Conservation (phyloP, 53 echinoderm and acorn worm genomes). For the Patiria pectinifera region DNA sequence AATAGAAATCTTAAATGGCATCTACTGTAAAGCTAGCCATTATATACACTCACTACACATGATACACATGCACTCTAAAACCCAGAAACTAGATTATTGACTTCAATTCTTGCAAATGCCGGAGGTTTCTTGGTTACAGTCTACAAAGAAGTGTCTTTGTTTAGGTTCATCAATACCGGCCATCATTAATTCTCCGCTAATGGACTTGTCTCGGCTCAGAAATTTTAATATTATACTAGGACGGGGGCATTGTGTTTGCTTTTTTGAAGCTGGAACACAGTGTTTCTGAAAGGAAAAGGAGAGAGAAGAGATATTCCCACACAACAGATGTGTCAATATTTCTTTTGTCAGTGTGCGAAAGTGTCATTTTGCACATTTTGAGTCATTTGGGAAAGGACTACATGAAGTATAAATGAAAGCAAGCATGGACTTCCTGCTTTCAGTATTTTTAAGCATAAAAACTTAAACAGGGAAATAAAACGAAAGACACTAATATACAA, state of each 20-base stretch:
- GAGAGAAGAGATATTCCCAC: background rate
- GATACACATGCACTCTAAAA: background rate
- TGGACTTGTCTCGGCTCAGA: constrained; percentile 34
- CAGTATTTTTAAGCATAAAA: background rate
- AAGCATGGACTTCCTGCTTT: constrained; percentile 18
- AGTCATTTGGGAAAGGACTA: background rate
- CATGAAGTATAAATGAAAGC: background rate
- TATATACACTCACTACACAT: background rate
- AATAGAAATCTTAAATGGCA: background rate
- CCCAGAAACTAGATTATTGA: constrained; percentile 17
- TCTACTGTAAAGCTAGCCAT: background rate
- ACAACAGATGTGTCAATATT: constrained; percentile 14
- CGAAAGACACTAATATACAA: background rate
- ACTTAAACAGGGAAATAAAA: background rate
- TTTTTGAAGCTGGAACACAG: background rate
- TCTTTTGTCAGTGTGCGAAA: background rate
- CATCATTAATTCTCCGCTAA: constrained; percentile 58
- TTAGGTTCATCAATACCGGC: constrained; percentile 30
- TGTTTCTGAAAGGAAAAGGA: background rate
- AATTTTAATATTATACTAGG: constrained; percentile 23
- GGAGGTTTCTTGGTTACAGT: constrained; percentile 40
- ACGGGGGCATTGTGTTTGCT: constrained; percentile 21
- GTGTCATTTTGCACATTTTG: background rate
- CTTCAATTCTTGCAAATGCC: constrained; percentile 22
- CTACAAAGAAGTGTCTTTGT: constrained; percentile 20